phyloP scores from a whole-genome alignment of 2,113 vertebrate species.

The Argyrosomus japonicus region DNA sequence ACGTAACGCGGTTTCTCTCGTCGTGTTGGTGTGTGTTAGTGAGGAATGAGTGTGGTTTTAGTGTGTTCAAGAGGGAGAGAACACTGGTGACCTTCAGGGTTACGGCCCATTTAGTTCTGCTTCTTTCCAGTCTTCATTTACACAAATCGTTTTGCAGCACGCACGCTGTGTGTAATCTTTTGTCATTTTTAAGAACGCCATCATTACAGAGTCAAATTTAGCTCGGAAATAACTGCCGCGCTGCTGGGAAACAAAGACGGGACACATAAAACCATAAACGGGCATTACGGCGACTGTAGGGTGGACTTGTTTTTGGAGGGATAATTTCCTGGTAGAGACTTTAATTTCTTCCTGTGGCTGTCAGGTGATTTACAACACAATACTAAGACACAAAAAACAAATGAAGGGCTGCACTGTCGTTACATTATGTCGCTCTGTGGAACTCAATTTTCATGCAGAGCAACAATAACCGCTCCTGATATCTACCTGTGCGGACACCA shows the following conservation, averaged over 20 bases:
- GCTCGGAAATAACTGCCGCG: neutral
- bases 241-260: neutral
- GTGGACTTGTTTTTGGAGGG: neutral
- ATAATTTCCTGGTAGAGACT: neutral
- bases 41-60: too few relatives aligned
- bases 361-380: conserved; percentile 27
- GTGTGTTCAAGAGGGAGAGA: neutral
- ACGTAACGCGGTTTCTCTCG: too few relatives aligned
- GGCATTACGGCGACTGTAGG: neutral
- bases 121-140: neutral
- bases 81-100: neutral
- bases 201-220: neutral
- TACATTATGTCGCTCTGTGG: neutral
- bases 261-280: neutral
- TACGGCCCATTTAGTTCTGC: neutral
- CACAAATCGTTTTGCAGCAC: neutral
- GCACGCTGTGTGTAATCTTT: conserved; percentile 1
- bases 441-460: conserved; percentile 2
- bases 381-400: neutral
- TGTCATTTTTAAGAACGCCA: neutral
- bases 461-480: neutral
- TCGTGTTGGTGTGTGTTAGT: too few relatives aligned
- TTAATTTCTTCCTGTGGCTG: neutral
- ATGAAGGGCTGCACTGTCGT: neutral
- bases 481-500: neutral